These are phyloP conservation scores for Drosophila kuntzei DNA, from an alignment of 2,888 invertebrate species.

Conservation along the genomic window DNA sequence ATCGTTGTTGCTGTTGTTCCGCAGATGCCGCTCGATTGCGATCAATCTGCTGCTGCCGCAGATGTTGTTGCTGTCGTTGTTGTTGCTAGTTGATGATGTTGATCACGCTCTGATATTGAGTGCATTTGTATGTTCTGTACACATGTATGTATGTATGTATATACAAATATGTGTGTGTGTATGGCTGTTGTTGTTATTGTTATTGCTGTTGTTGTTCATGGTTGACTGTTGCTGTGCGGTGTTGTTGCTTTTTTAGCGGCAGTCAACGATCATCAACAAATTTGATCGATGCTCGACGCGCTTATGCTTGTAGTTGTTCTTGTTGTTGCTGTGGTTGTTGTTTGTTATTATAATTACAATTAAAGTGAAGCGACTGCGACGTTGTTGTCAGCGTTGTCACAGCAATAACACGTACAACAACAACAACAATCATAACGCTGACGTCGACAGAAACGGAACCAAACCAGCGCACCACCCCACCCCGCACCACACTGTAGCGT, in stretches of 20 bases:
- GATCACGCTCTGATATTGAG: slow-evolving; percentile 57
- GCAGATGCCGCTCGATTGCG: slow-evolving; percentile 38
- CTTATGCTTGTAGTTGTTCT: slow-evolving; percentile 17
- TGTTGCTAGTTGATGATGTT: slow-evolving; percentile 29
- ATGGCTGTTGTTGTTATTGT: not conserved
- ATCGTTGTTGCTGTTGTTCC: slow-evolving; percentile 1
- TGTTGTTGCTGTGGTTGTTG: slow-evolving; percentile 27
- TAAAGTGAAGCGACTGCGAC: slow-evolving; percentile 37
- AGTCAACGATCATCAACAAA: slow-evolving; percentile 50
- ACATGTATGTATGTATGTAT: not conserved
- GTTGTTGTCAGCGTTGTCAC: slow-evolving; percentile 40
- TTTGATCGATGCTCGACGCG: slow-evolving; percentile 36
- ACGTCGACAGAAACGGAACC: slow-evolving; percentile 39
- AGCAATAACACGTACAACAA: slow-evolving; percentile 27
- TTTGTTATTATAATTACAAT: slow-evolving; percentile 59
- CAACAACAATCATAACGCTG: slow-evolving; percentile 27
- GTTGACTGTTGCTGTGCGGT: slow-evolving; percentile 19
- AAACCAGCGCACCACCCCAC: slow-evolving; percentile 16
- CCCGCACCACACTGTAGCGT: slow-evolving; percentile 2
- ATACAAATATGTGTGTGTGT: not conserved
- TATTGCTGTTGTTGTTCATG: slow-evolving; percentile 8
- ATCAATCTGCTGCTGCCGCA: slow-evolving; percentile 31
- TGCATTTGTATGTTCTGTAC: slow-evolving; percentile 44
- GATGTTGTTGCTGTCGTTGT: slow-evolving; percentile 12
- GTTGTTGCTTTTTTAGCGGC: slow-evolving; percentile 28